Base-by-base conservation (phyloP, 2,888 invertebrate species). In the Keiferia lycopersicella region DNA sequence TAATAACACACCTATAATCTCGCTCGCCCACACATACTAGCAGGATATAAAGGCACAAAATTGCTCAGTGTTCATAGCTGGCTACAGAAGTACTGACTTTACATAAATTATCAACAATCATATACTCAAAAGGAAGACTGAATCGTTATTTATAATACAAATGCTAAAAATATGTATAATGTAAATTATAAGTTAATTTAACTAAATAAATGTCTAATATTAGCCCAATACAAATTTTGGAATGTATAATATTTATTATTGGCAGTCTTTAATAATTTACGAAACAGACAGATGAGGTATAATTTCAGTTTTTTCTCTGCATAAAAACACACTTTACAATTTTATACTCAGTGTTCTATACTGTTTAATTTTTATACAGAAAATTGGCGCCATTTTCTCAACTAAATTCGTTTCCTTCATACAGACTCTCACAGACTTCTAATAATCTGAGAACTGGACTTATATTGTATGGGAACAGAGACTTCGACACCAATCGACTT, bases 401-500 rank as follows among this genome's bases (percentile, higher is more conserved):
- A 89, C 96, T 96, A 74, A 95, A 94, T 77, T 96, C 95, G 83
- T 96, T 96, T 2, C 96, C 96, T 87, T 97, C 96, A 83, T 96
- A 97, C 73, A 97, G 92, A 79, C 95, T 95, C 80, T 97, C 97
- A 78, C 96, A 97, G 71, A 95, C 95, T 82, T 96, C 96, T 69
- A 98, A 88, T 74, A 97, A 89, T 83, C 96, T 94, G 72, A 97
- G 90, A 65, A 98, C 96, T 51, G 97, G 97, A 75, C 95, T 96
- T 77, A 98, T 97, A 83, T 98, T 97, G 83, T 98, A 98, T 0
- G 97, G 97, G 84, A 97, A 97, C 61, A 97, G 86, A 71, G 96
- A 95, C 77, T 95, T 95, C 0, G 96, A 95, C 8, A 97, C 97
- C 71, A 97, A 88, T 77, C 96, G 93, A 72, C 96, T 96, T 69